Evolutionary conservation across 37 sponge, comb jelly and placozoan genomes (phyloP).

Genomic region (Axinella damicornis): DNA sequence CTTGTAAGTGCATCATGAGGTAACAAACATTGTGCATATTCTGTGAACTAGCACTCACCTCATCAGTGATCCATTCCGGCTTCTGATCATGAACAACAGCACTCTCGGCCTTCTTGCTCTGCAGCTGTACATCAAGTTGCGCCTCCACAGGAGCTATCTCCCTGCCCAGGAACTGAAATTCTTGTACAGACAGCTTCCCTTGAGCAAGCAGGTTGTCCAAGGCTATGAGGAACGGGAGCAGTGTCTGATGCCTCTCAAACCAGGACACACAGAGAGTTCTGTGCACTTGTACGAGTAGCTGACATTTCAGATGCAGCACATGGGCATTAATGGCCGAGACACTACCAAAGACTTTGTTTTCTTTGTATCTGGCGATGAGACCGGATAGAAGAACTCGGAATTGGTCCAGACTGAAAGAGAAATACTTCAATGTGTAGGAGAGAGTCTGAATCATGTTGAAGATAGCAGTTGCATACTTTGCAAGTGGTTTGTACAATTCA

Average conservation of each 20-base stretch:
- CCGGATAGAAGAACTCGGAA: conserved; percentile 7
- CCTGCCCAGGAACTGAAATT: conserved; percentile 6
- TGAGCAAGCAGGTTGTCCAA: neutral
- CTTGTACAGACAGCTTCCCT: conserved; percentile 20
- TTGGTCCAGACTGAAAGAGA: conserved; percentile 10
- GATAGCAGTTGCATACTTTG: conserved; percentile 26
- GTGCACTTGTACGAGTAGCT: conserved; percentile 29
- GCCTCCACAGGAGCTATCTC: conserved; percentile 8
- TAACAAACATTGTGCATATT: too few relatives aligned
- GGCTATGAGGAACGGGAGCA: conserved; percentile 49
- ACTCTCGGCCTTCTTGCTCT: neutral
- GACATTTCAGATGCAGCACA: conserved; percentile 29
- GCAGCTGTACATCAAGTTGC: conserved; percentile 20
- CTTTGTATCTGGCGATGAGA: neutral
- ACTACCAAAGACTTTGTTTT: conserved; percentile 8
- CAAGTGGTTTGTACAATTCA: conserved; percentile 27
- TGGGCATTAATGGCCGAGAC: conserved; percentile 20
- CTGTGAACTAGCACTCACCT: neutral
- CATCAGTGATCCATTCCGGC: conserved; percentile 20
- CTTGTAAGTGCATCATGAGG: too few relatives aligned
- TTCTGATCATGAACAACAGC: neutral
- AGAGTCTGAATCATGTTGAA: conserved; percentile 31
- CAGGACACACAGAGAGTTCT: conserved; percentile 6
- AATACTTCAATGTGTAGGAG: conserved; percentile 5
- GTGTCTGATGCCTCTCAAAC: conserved; percentile 48